phyloP scores from a whole-genome alignment of 2,888 invertebrate genomes.

The Ashinkailepas kermadecensis region DNA sequence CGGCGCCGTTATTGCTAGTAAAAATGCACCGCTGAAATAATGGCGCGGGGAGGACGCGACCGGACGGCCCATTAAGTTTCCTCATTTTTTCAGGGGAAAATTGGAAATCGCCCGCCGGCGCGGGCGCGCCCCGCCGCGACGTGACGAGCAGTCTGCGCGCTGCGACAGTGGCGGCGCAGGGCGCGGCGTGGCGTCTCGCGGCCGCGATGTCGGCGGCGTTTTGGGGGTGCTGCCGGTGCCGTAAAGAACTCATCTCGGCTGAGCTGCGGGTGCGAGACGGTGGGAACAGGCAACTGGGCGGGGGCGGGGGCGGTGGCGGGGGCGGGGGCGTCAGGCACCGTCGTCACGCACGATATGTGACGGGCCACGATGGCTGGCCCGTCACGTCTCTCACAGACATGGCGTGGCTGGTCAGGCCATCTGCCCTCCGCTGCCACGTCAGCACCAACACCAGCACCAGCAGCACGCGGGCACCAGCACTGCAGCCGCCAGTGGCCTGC shows the following conservation, averaged over 20 bases:
- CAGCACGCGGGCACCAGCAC: no score
- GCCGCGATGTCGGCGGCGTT: background rate
- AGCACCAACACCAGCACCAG: no score
- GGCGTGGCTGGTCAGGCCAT: no score
- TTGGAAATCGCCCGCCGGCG: no score
- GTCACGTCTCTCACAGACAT: no score
- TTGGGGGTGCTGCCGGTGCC: background rate
- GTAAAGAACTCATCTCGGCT: background rate
- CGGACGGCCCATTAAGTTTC: background rate
- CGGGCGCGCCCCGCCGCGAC: no score
- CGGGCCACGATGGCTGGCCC: no score
- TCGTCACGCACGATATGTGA: no score
- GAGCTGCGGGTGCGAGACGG: background rate
- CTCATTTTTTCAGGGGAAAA: background rate
- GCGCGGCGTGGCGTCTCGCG: background rate
- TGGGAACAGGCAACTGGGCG: background rate
- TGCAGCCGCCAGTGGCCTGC: no score
- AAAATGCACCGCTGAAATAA: slow-evolving; percentile 16
- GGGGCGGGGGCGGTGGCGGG: background rate
- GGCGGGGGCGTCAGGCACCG: background rate
- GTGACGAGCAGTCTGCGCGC: no score
- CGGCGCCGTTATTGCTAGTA: slow-evolving; percentile 6
- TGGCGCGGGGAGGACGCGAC: background rate
- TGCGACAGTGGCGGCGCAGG: background rate
- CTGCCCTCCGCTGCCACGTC: no score